Evolutionary conservation across 2,888 invertebrate species (phyloP).

Genomic region (Sphaerolaimus hirsutus): DNA sequence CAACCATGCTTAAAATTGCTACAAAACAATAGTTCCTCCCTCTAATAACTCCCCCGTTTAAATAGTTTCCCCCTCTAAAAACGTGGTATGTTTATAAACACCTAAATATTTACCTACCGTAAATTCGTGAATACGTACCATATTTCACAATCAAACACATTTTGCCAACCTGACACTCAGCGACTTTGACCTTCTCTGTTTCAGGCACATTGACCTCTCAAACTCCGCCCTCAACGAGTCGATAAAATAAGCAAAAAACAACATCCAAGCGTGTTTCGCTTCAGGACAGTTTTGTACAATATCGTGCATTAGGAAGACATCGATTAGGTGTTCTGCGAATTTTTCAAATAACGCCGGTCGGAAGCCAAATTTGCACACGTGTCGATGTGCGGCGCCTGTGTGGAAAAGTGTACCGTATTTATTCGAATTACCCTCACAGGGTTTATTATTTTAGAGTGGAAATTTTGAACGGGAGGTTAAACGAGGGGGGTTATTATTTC

Average conservation of each 20-base stretch:
- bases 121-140: too few relatives aligned
- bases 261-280: not conserved
- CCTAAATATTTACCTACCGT: too few relatives aligned
- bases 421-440: too few relatives aligned
- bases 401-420: too few relatives aligned
- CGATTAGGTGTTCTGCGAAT: not conserved
- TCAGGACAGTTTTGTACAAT: not conserved
- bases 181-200: not conserved
- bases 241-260: not conserved
- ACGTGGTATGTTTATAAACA: too few relatives aligned
- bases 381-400: not conserved
- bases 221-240: not conserved
- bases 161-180: not conserved
- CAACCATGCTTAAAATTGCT: too few relatives aligned
- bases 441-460: too few relatives aligned
- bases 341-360: not conserved
- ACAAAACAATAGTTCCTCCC: too few relatives aligned
- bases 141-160: not conserved
- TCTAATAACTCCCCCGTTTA: too few relatives aligned
- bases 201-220: not conserved
- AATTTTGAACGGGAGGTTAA: too few relatives aligned
- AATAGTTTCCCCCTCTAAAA: too few relatives aligned
- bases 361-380: not conserved
- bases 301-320: not conserved
- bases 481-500: too few relatives aligned